These are phyloP conservation scores for Silurus meridionalis DNA, from an alignment of 2,113 vertebrate species.

Conservation along the genomic window DNA sequence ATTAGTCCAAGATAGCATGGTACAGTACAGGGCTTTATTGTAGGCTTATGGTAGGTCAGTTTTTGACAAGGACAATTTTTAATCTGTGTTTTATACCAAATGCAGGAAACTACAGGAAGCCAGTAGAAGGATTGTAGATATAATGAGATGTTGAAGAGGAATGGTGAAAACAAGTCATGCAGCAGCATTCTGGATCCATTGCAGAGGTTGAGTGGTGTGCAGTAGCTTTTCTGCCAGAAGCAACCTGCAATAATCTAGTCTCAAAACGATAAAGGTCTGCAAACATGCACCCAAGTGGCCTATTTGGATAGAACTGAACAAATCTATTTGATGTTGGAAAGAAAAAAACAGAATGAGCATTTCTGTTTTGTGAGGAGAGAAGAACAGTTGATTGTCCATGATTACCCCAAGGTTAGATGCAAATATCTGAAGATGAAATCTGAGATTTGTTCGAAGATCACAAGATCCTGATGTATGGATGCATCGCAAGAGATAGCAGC, in stretches of 20 bases:
- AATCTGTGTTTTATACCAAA: too few species aligned
- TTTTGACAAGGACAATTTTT: too few species aligned
- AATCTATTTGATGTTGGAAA: not conserved
- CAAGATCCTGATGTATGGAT: not conserved
- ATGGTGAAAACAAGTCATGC: too few species aligned
- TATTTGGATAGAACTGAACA: not conserved
- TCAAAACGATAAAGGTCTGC: not conserved
- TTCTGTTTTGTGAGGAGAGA: not conserved
- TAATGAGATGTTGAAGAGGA: too few species aligned
- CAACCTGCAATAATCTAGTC: not conserved
- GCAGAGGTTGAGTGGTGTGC: too few species aligned
- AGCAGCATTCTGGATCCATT: too few species aligned
- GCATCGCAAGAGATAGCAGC: not conserved
- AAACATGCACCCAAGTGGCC: not conserved
- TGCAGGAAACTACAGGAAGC: too few species aligned
- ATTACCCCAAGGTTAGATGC: not conserved
- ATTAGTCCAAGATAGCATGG: too few species aligned
- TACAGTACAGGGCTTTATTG: too few species aligned
- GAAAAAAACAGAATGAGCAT: not conserved
- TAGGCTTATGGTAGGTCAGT: too few species aligned
- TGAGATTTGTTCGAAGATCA: not conserved
- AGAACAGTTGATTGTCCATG: not conserved
- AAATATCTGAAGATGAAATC: not conserved
- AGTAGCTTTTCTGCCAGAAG: not conserved
- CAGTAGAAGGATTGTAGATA: too few species aligned